phyloP scores from a whole-genome alignment of 2,797 vertebrate genomes.

The Leuciscus waleckii region DNA sequence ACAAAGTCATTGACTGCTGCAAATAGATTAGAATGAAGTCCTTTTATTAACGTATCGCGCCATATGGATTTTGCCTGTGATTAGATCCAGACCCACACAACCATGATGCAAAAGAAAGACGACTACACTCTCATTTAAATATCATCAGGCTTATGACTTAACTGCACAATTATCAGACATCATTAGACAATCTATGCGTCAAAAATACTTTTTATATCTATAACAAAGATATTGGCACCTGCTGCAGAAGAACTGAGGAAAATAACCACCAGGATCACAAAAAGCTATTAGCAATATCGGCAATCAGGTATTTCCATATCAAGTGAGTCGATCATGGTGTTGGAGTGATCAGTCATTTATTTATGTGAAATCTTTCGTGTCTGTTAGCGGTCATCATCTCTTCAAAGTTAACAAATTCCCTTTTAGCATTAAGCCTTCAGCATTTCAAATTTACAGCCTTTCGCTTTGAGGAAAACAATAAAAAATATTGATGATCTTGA shows the following conservation, averaged over 20 bases:
- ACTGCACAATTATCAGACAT: slow-evolving; percentile 27
- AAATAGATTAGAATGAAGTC: neutral
- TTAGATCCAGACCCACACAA: neutral
- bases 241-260: neutral
- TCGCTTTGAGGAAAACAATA: neutral
- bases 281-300: too few species aligned
- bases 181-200: neutral
- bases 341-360: neutral
- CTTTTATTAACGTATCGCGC: slow-evolving; percentile 6
- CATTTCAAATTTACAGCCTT: neutral
- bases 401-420: neutral
- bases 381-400: neutral
- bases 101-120: slow-evolving; percentile 2
- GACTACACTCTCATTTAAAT: slow-evolving; percentile 30
- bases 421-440: neutral
- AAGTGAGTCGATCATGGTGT: neutral
- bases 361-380: neutral
- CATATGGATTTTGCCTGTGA: neutral
- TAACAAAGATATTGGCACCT: neutral
- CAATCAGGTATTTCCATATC: neutral
- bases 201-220: neutral
- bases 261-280: neutral
- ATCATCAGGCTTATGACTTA: slow-evolving; percentile 35
- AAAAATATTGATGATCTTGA: neutral
- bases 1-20: slow-evolving; percentile 8